Conservation (phyloP, 2,113 vertebrate species). For the Climacteris rufus region DNA sequence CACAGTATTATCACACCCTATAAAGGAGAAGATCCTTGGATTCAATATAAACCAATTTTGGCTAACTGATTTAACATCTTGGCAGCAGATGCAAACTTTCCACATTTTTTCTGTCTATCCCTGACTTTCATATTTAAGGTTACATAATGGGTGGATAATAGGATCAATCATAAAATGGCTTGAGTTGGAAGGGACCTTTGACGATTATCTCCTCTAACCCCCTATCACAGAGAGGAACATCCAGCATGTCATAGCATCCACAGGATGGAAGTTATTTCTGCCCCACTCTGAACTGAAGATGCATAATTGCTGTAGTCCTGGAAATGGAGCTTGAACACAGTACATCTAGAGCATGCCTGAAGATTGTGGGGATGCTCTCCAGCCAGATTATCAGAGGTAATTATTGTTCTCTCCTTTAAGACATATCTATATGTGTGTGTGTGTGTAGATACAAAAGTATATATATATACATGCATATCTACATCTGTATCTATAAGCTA, state of each 20-base stretch:
- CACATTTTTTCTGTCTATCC: not conserved
- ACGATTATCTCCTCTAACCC: not conserved
- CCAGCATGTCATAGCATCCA: not conserved
- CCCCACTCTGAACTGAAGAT: not conserved
- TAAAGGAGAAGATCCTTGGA: not conserved
- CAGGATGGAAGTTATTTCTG: not conserved
- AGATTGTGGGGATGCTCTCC: not conserved
- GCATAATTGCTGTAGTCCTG: not conserved
- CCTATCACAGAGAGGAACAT: not conserved
- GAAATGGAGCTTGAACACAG: not conserved
- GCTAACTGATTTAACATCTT: not conserved
- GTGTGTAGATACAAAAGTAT: no score
- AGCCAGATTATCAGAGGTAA: not conserved
- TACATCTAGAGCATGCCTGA: not conserved
- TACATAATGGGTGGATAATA: not conserved
- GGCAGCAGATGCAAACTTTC: not conserved
- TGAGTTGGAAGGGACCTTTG: not conserved
- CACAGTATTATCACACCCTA: not conserved
- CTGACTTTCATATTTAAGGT: not conserved
- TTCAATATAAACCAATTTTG: accelerated
- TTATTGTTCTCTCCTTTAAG: not conserved
- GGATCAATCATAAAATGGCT: not conserved
- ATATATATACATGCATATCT: not conserved
- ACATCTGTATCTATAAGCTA: not conserved
- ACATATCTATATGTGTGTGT: accelerated